Conservation (phyloP, 1,140 invertebrate species). For the Harpegnathos saltator region DNA sequence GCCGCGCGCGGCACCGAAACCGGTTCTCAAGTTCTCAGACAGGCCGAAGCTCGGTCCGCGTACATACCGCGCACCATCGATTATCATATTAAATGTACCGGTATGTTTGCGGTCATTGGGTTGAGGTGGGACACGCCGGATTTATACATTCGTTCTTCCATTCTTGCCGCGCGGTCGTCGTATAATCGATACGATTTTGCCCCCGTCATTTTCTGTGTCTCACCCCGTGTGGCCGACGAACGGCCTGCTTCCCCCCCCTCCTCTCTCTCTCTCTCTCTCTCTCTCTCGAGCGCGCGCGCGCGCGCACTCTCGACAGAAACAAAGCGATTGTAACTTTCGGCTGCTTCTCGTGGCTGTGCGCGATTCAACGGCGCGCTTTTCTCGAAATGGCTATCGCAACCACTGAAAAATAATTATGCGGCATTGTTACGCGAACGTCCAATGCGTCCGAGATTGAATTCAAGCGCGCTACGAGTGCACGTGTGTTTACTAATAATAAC, state of each 20-base stretch:
- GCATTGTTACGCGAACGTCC: not conserved
- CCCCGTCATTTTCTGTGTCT: not conserved
- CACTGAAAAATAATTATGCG: conserved; percentile 2
- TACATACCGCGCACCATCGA: conserved; percentile 63
- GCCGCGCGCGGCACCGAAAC: conserved; percentile 63
- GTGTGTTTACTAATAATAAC: not conserved
- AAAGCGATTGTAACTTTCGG: no score
- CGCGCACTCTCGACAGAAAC: no score
- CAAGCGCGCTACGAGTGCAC: not conserved
- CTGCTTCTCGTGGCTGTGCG: no score
- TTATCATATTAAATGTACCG: conserved; percentile 80
- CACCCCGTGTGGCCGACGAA: not conserved
- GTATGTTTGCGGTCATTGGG: conserved; percentile 76
- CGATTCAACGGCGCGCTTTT: no score
- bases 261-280: no score
- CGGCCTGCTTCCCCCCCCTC: no score
- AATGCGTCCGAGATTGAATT: not conserved
- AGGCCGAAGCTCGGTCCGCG: conserved; percentile 59
- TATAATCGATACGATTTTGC: conserved; percentile 35
- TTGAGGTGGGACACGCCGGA: conserved; percentile 54
- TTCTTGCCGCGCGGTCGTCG: conserved; percentile 22
- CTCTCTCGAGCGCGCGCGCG: no score
- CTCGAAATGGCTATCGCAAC: not conserved
- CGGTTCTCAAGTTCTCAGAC: conserved; percentile 72
- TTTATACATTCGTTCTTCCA: conserved; percentile 56